These are phyloP conservation scores for Gulo gulo DNA, from an alignment of 2,113 vertebrate genomes.

Conservation along the genomic window DNA sequence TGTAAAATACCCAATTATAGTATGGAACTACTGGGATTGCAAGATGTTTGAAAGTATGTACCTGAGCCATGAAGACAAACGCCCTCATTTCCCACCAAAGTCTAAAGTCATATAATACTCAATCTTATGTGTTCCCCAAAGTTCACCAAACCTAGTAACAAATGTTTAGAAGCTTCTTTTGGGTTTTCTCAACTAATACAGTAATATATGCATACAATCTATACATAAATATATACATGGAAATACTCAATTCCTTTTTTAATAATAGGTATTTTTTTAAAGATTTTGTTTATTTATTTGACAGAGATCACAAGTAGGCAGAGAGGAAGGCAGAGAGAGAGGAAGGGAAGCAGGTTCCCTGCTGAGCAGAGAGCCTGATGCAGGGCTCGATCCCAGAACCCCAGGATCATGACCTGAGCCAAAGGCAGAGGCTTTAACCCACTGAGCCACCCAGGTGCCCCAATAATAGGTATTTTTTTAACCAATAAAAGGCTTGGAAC, in stretches of 20 bases:
- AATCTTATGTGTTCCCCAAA: neutral
- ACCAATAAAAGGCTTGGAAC: neutral
- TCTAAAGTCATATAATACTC: neutral
- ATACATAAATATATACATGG: neutral
- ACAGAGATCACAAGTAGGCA: too few relatives aligned
- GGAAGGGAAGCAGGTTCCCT: too few relatives aligned
- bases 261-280: neutral
- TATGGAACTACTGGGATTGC: neutral
- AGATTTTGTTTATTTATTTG: too few relatives aligned
- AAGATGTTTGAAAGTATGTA: conserved; percentile 25
- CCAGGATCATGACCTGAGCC: too few relatives aligned
- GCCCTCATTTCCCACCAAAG: neutral
- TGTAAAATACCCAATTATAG: neutral
- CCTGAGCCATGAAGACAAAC: conserved; percentile 10
- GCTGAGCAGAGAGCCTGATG: too few relatives aligned
- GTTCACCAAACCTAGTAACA: neutral
- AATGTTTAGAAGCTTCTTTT: conserved; percentile 1
- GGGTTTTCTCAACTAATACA: neutral
- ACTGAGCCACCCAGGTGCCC: too few relatives aligned
- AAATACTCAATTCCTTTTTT: neutral
- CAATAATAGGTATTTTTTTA: neutral
- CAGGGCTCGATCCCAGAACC: too few relatives aligned
- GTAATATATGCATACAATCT: neutral
- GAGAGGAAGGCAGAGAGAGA: too few relatives aligned
- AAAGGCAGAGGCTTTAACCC: too few relatives aligned